phyloP scores from a whole-genome alignment of 2,113 vertebrate species.

The Phoenicopterus ruber region DNA sequence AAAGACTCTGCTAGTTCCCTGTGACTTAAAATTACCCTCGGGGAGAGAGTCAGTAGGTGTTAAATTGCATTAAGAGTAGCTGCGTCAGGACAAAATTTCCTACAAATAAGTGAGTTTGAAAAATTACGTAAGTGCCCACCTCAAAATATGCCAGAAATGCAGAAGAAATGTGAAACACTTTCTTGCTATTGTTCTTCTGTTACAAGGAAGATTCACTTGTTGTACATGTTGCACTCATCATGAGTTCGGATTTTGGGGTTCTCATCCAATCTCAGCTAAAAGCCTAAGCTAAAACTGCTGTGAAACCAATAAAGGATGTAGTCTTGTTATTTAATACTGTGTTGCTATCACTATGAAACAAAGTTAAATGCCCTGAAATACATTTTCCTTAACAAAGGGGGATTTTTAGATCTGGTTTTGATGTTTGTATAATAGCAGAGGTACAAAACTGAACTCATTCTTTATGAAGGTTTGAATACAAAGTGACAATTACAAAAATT shows the following conservation, averaged over 20 bases:
- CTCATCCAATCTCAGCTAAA: not conserved
- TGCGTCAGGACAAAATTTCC: not conserved
- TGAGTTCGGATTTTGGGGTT: not conserved
- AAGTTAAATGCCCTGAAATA: not conserved
- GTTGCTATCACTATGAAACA: not conserved
- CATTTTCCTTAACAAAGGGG: not conserved
- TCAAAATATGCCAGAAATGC: not conserved
- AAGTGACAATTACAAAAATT: constrained; percentile 7
- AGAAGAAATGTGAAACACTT: not conserved
- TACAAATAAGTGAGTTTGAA: not conserved
- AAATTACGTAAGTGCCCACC: not conserved
- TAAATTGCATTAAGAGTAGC: not conserved
- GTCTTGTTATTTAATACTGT: not conserved
- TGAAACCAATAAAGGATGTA: not conserved
- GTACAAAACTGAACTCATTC: not conserved
- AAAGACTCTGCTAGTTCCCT: not conserved
- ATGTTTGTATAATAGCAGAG: not conserved
- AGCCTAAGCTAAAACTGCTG: not conserved
- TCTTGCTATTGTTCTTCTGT: not conserved
- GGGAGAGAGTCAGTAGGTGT: not conserved
- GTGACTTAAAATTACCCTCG: not conserved
- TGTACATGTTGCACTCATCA: not conserved
- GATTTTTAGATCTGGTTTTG: not conserved
- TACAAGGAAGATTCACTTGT: not conserved
- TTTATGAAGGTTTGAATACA: not conserved